Evolutionary conservation across 2,888 invertebrate genomes (phyloP).

Genomic region (Drosophila acutilabella): DNA sequence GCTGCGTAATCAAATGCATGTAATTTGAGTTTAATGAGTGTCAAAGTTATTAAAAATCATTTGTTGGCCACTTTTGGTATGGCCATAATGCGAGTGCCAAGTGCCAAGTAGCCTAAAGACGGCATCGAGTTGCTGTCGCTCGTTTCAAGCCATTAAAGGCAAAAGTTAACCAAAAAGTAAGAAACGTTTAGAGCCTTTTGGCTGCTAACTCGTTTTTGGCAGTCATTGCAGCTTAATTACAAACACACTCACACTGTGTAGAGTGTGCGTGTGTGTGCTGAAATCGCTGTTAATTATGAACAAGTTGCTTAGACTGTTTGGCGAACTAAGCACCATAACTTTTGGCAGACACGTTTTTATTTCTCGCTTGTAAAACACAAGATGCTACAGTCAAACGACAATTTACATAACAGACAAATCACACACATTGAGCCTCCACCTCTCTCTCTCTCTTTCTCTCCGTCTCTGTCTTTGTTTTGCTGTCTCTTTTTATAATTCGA

Average conservation of each 20-base stretch:
- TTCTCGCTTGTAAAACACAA: slow-evolving; percentile 31
- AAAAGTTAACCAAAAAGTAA: slow-evolving; percentile 34
- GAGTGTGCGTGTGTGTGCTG: slow-evolving; percentile 17
- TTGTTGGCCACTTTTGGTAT: slow-evolving; percentile 67
- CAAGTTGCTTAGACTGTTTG: slow-evolving; percentile 31
- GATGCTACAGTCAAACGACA: slow-evolving; percentile 42
- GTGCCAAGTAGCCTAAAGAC: slow-evolving; percentile 5
- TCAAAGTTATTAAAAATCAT: slow-evolving; percentile 81
- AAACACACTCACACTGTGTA: slow-evolving; percentile 22
- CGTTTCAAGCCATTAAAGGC: slow-evolving; percentile 42
- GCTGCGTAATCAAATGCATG: slow-evolving; percentile 80
- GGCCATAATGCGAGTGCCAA: slow-evolving; percentile 31
- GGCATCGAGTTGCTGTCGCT: slow-evolving; percentile 20
- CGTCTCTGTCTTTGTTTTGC: too few species aligned
- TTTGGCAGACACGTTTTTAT: slow-evolving; percentile 23
- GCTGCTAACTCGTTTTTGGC: slow-evolving; percentile 63
- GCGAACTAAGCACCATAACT: slow-evolving; percentile 22
- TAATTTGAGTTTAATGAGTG: slow-evolving; percentile 81
- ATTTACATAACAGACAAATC: slow-evolving; percentile 55
- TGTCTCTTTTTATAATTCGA: neutral
- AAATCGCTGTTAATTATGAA: slow-evolving; percentile 57
- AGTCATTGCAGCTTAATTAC: slow-evolving; percentile 73
- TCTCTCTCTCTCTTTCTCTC: neutral
- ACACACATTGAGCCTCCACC: neutral
- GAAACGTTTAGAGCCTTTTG: slow-evolving; percentile 64